phyloP scores from a whole-genome alignment of 1,140 invertebrate species.

The Hermetia illucens region DNA sequence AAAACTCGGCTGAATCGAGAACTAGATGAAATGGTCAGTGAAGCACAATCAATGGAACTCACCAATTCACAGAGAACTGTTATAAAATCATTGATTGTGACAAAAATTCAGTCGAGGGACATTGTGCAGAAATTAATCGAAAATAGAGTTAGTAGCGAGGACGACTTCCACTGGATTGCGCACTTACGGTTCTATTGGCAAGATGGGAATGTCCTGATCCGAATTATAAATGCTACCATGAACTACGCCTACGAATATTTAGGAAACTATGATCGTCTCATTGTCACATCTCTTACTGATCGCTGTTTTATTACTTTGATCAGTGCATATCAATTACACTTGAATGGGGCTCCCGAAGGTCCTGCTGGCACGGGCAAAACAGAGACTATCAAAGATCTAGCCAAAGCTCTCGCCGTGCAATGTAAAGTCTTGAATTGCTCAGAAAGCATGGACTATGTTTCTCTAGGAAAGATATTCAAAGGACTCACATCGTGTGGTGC shows the following conservation, averaged over 20 bases:
- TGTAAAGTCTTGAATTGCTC: constrained; percentile 93
- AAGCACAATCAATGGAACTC: constrained; percentile 40
- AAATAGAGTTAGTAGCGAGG: constrained; percentile 51
- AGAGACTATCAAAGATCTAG: constrained; percentile 79
- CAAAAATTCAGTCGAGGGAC: constrained; percentile 85
- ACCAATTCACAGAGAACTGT: constrained; percentile 56
- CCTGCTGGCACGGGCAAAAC: constrained; percentile 83
- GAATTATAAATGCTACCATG: constrained; percentile 76
- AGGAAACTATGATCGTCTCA: constrained; percentile 59
- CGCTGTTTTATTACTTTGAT: constrained; percentile 78
- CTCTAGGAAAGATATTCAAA: constrained; percentile 84
- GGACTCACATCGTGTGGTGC: constrained; percentile 77
- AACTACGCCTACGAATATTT: constrained; percentile 86
- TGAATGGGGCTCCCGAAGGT: constrained; percentile 80
- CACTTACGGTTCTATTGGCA: constrained; percentile 88
- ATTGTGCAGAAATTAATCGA: constrained; percentile 61
- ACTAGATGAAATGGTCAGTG: constrained; percentile 47
- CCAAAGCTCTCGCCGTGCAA: constrained; percentile 79
- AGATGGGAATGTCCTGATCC: constrained; percentile 58
- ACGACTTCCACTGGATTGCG: constrained; percentile 83
- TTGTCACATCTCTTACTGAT: constrained; percentile 70
- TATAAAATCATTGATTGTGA: constrained; percentile 72
- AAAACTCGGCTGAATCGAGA: constrained; percentile 41
- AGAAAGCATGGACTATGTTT: constrained; percentile 83
- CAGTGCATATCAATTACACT: constrained; percentile 72